Conservation (phyloP, 2,797 vertebrate species). For the Poecile montanus region DNA sequence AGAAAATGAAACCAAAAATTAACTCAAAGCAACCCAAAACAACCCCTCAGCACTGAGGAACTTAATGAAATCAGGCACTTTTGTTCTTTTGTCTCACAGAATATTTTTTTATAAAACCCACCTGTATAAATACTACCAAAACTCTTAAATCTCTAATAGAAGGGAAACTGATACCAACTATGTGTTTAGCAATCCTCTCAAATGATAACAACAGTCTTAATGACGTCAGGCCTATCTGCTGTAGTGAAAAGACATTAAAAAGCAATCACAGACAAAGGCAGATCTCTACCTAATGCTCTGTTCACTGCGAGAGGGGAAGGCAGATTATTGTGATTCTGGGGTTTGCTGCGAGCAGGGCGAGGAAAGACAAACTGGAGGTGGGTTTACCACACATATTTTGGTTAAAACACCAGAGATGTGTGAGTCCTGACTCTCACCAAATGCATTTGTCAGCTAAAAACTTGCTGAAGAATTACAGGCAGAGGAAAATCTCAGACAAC, state of each 20-base stretch:
- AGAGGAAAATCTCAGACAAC: neutral
- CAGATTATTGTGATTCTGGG: neutral
- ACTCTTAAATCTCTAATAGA: neutral
- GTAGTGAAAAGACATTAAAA: constrained; percentile 51
- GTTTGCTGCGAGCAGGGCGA: neutral
- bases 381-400: neutral
- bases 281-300: constrained; percentile 37
- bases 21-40: neutral
- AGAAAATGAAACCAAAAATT: neutral
- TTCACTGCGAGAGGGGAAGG: neutral
- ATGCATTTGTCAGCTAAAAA: neutral
- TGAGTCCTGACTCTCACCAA: neutral
- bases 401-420: neutral
- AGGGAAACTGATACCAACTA: constrained; percentile 40
- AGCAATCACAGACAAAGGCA: constrained; percentile 43
- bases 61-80: neutral
- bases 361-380: neutral
- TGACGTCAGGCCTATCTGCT: constrained; percentile 45
- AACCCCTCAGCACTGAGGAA: neutral
- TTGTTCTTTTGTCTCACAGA: neutral
- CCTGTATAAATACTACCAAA: neutral
- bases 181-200: constrained; percentile 39
- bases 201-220: constrained; percentile 20
- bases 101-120: neutral
- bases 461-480: neutral